Conservation (phyloP, 2,797 vertebrate genomes). For the Ficedula albicollis region DNA sequence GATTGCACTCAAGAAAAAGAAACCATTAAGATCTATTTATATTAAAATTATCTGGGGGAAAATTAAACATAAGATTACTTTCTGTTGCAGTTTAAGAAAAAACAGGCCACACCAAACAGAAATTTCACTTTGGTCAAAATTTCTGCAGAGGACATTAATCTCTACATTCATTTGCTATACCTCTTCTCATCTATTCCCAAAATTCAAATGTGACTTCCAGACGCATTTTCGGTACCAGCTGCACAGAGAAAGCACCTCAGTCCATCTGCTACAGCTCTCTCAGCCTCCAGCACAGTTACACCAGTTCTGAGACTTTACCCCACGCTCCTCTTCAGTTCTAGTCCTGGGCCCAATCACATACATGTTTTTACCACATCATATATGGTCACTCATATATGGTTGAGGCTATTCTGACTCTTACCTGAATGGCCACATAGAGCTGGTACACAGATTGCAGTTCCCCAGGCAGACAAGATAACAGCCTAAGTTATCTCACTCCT, state of each 20-base stretch:
- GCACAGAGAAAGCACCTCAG: not conserved
- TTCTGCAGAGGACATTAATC: not conserved
- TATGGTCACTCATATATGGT: not conserved
- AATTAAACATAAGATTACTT: not conserved
- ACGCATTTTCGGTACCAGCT: not conserved
- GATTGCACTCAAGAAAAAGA: not conserved
- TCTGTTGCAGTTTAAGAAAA: not conserved
- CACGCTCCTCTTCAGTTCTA: not conserved
- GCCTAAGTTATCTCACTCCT: not conserved
- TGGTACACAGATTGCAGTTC: not conserved
- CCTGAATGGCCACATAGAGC: not conserved
- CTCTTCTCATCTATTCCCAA: not conserved
- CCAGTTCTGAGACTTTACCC: constrained; percentile 19
- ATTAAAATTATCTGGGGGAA: not conserved
- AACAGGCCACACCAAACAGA: not conserved
- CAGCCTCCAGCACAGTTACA: not conserved
- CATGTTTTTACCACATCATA: not conserved
- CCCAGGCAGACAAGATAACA: not conserved
- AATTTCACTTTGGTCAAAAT: constrained; percentile 2
- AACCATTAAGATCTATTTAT: not conserved
- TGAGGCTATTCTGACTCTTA: constrained; percentile 10
- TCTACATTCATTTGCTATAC: not conserved
- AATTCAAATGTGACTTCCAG: not conserved
- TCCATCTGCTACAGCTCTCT: not conserved
- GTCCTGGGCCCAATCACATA: not conserved